A percentile compares a stretch with the other conserved stretches of the same genome.
Evolutionary conservation across 2,797 vertebrate genomes (phyloP).

Genomic region (Scolopax bukidnonensis): DNA sequence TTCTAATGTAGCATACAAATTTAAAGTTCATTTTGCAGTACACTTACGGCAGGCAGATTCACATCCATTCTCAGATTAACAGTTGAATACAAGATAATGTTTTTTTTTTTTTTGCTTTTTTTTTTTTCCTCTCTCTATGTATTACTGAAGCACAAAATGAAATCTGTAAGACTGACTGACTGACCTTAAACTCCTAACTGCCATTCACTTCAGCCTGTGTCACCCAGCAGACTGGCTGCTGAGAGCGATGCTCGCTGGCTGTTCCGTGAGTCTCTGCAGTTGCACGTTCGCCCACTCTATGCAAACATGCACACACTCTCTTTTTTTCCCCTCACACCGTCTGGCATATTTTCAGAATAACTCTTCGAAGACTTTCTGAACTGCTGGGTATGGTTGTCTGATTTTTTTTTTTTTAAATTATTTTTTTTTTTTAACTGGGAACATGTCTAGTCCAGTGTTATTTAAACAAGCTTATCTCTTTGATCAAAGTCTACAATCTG

Average conservation of each 20-base stretch:
- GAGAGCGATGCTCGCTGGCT: constrained; percentile 70
- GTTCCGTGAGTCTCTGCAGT: constrained; percentile 66
- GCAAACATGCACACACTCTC: constrained; percentile 39
- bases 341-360: constrained; percentile 73
- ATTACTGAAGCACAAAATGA: background rate
- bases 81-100: background rate
- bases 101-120: background rate
- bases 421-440: constrained; percentile 42
- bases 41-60: background rate
- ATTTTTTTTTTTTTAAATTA: background rate
- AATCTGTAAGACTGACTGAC: background rate
- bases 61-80: background rate
- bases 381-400: constrained; percentile 72
- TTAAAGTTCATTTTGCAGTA: background rate
- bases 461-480: constrained; percentile 76
- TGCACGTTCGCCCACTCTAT: constrained; percentile 47
- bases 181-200: constrained; percentile 22
- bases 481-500: constrained; percentile 68
- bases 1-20: background rate
- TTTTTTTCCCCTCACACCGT: constrained; percentile 54
- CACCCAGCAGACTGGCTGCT: constrained; percentile 65
- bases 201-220: constrained; percentile 54
- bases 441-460: constrained; percentile 65
- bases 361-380: constrained; percentile 72
- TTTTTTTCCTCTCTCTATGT: background rate